phyloP scores from a whole-genome alignment of 2,888 invertebrate genomes.

The Eupithecia subfuscata region DNA sequence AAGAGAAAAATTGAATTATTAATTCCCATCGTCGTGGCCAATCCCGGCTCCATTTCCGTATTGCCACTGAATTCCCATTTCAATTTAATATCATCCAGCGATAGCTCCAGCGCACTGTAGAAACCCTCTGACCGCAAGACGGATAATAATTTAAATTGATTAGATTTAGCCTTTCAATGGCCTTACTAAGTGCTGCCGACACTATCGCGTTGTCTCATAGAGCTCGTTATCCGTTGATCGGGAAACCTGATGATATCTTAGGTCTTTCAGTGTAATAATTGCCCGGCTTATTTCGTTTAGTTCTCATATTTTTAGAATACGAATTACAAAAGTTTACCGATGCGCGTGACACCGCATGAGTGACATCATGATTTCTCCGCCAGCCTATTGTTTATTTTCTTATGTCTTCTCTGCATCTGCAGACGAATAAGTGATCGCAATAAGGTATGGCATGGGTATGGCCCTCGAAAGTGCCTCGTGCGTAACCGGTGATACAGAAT shows the following conservation, averaged over 20 bases:
- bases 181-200: background rate
- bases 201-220: background rate
- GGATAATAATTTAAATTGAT: background rate
- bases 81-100: background rate
- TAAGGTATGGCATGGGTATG: constrained; percentile 5
- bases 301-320: background rate
- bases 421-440: background rate
- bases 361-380: constrained; percentile 8
- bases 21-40: background rate
- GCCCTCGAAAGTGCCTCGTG: constrained; percentile 5
- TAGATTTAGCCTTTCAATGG: background rate
- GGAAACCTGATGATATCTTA: background rate
- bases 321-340: background rate
- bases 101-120: background rate
- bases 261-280: background rate
- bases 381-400: constrained; percentile 10
- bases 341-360: background rate
- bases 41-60: background rate
- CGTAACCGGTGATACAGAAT: background rate
- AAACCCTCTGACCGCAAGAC: background rate
- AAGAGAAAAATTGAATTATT: background rate
- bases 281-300: background rate
- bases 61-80: background rate
- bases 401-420: background rate
- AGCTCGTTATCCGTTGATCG: background rate